Evolutionary conservation across 2,797 vertebrate genomes (phyloP).

Genomic region (Eremophila alpestris): DNA sequence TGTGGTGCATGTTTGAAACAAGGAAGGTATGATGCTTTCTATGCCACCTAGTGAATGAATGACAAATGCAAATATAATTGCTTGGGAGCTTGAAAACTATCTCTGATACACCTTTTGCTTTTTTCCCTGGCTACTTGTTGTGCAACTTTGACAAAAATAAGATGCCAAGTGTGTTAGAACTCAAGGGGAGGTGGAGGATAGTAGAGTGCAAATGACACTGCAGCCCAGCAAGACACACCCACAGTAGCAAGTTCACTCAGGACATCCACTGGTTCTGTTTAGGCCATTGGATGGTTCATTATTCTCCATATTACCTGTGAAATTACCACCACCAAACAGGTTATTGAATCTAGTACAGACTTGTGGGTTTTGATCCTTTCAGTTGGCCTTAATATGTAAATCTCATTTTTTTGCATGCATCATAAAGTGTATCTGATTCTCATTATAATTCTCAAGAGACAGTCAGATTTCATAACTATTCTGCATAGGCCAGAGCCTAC

Average conservation of each 20-base stretch:
- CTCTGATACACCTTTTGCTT: not conserved
- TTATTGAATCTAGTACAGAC: not conserved
- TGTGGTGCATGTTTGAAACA: not conserved
- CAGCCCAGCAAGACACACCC: not conserved
- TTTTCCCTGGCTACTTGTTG: not conserved
- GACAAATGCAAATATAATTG: not conserved
- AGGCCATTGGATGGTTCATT: not conserved
- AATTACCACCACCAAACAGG: not conserved
- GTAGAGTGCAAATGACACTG: not conserved
- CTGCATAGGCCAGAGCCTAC: not conserved
- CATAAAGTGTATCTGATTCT: not conserved
- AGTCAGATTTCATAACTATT: not conserved
- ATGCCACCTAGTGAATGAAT: not conserved
- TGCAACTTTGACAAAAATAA: not conserved
- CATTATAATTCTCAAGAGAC: conserved; percentile 13
- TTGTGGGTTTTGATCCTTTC: not conserved
- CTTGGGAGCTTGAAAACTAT: not conserved
- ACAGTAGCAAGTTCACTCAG: not conserved
- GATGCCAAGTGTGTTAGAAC: not conserved
- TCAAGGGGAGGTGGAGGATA: not conserved
- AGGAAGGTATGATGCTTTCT: not conserved
- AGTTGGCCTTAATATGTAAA: not conserved
- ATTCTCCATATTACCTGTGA: not conserved
- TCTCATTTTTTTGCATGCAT: not conserved
- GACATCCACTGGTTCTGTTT: not conserved